Evolutionary conservation across 1,140 invertebrate genomes (phyloP).

Genomic region (Drosophila sechellia): DNA sequence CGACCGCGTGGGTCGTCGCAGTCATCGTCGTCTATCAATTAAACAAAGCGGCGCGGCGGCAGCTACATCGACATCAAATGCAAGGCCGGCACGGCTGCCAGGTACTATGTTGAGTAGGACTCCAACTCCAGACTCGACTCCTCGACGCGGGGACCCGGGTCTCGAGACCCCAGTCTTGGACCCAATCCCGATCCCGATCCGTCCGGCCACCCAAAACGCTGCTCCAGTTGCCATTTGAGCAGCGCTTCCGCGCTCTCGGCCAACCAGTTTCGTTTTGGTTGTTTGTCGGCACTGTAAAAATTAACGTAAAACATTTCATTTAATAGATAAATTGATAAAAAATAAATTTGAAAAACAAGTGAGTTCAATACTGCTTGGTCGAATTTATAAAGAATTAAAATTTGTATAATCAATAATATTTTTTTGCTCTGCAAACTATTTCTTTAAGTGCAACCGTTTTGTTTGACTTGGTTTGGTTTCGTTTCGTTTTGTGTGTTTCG

Average conservation of each 20-base stretch:
- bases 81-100: slow-evolving; percentile 67
- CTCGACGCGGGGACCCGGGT: not conserved
- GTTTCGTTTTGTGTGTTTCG: slow-evolving; percentile 32
- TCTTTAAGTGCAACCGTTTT: slow-evolving; percentile 15
- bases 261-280: slow-evolving; percentile 55
- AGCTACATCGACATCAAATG: slow-evolving; percentile 72
- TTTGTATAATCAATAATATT: too few species aligned
- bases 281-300: slow-evolving; percentile 32
- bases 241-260: slow-evolving; percentile 67
- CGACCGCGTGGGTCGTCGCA: slow-evolving; percentile 67
- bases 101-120: slow-evolving; percentile 26
- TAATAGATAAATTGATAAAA: not conserved
- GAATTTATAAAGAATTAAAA: too few species aligned
- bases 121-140: not conserved
- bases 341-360: not conserved
- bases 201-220: slow-evolving; percentile 73
- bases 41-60: slow-evolving; percentile 74
- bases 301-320: not conserved
- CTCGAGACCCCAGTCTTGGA: slow-evolving; percentile 21
- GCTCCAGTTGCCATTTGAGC: slow-evolving; percentile 75
- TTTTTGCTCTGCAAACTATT: not conserved
- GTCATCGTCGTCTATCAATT: slow-evolving; percentile 70
- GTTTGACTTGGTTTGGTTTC: slow-evolving; percentile 29
- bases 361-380: too few species aligned
- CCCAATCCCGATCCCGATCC: slow-evolving; percentile 31